Evolutionary conservation across 1,140 invertebrate species (phyloP), one percentile per base, ranked within the genome.

Genomic region (Drosophila nebulosa): DNA sequence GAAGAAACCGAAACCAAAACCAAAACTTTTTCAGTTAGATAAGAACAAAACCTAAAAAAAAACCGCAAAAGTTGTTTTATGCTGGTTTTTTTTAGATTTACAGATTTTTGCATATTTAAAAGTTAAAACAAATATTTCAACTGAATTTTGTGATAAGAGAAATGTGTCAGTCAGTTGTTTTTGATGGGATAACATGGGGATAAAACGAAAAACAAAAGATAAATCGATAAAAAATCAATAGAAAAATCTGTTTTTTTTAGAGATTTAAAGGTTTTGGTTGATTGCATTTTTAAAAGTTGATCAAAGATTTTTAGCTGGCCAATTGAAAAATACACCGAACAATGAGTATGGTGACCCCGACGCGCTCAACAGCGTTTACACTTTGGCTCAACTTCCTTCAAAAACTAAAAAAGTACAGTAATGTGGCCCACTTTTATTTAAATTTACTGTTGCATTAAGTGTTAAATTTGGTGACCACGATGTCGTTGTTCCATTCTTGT

Each of bases 81-180:
- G 46, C 35, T 35, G 14, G 10, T 16, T 42, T 64, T 12, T 65
- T n/a, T 66, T 60, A 59, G 36, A 9, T 67, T 55, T 64, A 27
- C 24, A 18, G 26, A 21, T 62, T 71, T 63, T 66, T 62, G 70
- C 70, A 73, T 73, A 73, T 69, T 73, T 73, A 69, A 64, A 69
- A 73, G 70, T 69, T 69, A 63, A 73, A 66, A 69, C 62, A 71
- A 32, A 64, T 68, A 42, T 42, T 61, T 35, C 4, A 52, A 46
- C 39, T 46, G 39, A 42, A 42, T 42, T 42, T 42, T 16, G 39
- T 42, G 39, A 46, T 46, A 46, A 46, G 7, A 51, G 50, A 62
- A 61, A 52, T 24, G 32, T 67, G 52, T 18, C 52, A 24, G 27
- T 18, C 51, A 21, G n/a, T 39, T 14, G 39, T 10, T 46, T 46